These are phyloP conservation scores for Ailuropoda melanoleuca DNA, from an alignment of 2,113 vertebrate species.

Conservation along the genomic window DNA sequence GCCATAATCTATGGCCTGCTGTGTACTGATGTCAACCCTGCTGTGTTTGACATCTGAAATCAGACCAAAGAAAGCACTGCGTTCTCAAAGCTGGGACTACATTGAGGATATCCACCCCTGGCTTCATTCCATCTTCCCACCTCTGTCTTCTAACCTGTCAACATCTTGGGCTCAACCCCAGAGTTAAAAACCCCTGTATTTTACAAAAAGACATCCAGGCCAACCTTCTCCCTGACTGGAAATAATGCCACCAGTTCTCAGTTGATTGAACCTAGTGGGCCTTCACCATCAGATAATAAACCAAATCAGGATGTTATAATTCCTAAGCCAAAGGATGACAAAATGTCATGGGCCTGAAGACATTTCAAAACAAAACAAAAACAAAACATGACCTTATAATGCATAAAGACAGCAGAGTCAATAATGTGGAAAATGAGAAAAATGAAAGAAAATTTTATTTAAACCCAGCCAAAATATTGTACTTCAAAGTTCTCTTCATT, in stretches of 20 bases:
- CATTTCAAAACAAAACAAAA: neutral
- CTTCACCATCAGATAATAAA: neutral
- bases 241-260: neutral
- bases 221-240: neutral
- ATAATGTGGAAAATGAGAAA: neutral
- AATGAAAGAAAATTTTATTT: neutral
- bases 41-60: constrained; percentile 69
- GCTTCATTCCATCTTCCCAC: neutral
- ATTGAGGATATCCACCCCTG: constrained; percentile 19
- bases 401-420: neutral
- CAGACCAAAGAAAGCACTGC: constrained; percentile 57
- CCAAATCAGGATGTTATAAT: neutral
- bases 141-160: neutral
- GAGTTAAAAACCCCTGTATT: neutral
- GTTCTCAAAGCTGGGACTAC: constrained; percentile 39
- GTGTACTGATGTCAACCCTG: constrained; percentile 62
- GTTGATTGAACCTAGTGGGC: neutral
- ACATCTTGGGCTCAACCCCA: neutral
- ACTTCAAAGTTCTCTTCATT: neutral
- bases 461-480: neutral
- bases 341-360: neutral
- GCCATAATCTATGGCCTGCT: constrained; percentile 76
- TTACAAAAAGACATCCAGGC: neutral
- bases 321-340: neutral
- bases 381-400: neutral